Evolutionary conservation across 1,140 invertebrate genomes (phyloP).

Genomic region (Glomeris maerens): DNA sequence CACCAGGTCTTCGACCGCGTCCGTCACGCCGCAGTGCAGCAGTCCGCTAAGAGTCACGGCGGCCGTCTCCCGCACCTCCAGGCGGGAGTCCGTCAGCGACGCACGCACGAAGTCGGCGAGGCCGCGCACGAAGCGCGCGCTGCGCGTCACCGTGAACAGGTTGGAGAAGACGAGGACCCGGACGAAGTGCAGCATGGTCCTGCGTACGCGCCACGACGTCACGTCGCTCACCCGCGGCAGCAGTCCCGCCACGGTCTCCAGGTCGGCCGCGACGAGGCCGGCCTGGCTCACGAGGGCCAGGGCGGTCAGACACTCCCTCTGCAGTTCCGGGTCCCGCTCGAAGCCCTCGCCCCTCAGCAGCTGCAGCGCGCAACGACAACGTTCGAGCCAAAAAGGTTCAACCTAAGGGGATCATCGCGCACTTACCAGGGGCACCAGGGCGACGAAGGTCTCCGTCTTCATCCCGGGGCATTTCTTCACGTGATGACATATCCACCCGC

Average conservation of each 20-base stretch:
- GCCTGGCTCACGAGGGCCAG: conserved; percentile 45
- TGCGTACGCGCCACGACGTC: conserved; percentile 60
- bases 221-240: conserved; percentile 26
- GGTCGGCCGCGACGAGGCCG: conserved; percentile 30
- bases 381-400: conserved; percentile 13
- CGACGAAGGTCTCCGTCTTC: conserved; percentile 30
- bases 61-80: conserved; percentile 52
- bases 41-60: conserved; percentile 68
- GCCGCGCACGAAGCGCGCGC: conserved; percentile 29
- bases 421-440: conserved; percentile 32
- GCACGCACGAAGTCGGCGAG: neutral
- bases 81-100: neutral
- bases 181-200: conserved; percentile 54
- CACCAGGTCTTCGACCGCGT: conserved; percentile 32
- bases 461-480: conserved; percentile 34
- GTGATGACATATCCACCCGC: conserved; percentile 38
- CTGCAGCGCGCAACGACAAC: conserved; percentile 32
- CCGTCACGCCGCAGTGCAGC: conserved; percentile 66
- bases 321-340: conserved; percentile 64
- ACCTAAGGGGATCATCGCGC: conserved; percentile 5
- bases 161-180: conserved; percentile 73
- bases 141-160: conserved; percentile 58
- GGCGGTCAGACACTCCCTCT: conserved; percentile 45
- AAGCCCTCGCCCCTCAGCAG: conserved; percentile 59
- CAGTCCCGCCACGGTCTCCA: conserved; percentile 38